These are phyloP conservation scores for Xestoiulus laeticollis DNA, from an alignment of 2,888 invertebrate genomes.

Conservation along the genomic window DNA sequence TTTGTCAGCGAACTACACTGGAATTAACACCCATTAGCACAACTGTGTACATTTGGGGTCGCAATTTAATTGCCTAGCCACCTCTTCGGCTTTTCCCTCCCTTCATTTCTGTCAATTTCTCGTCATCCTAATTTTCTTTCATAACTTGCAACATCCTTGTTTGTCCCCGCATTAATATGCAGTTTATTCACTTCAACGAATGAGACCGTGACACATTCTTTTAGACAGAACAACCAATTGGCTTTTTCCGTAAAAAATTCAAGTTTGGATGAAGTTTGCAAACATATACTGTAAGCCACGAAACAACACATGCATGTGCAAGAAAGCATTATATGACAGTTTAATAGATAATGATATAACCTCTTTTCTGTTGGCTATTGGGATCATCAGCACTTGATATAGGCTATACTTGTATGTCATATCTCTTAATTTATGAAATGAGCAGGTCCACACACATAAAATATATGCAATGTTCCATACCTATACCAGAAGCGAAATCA, in stretches of 20 bases:
- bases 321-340: too few species aligned
- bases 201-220: background rate
- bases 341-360: too few species aligned
- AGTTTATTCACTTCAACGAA: background rate
- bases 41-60: slow-evolving; percentile 38
- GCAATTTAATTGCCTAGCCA: background rate
- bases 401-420: too few species aligned
- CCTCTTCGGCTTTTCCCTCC: slow-evolving; percentile 11
- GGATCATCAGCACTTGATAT: too few species aligned
- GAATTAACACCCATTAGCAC: slow-evolving; percentile 40
- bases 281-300: too few species aligned
- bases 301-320: too few species aligned
- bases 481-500: too few species aligned
- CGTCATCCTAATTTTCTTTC: slow-evolving; percentile 11
- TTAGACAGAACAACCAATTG: background rate
- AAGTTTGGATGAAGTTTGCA: background rate
- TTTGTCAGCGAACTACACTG: slow-evolving; percentile 41
- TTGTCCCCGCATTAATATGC: background rate
- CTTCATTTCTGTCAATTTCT: slow-evolving; percentile 3
- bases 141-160: background rate
- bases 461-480: too few species aligned
- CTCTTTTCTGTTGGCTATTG: too few species aligned
- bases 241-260: background rate
- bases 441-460: too few species aligned
- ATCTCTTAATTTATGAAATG: too few species aligned